Conservation (phyloP, 1,140 invertebrate genomes). For the Penaeus chinensis region DNA sequence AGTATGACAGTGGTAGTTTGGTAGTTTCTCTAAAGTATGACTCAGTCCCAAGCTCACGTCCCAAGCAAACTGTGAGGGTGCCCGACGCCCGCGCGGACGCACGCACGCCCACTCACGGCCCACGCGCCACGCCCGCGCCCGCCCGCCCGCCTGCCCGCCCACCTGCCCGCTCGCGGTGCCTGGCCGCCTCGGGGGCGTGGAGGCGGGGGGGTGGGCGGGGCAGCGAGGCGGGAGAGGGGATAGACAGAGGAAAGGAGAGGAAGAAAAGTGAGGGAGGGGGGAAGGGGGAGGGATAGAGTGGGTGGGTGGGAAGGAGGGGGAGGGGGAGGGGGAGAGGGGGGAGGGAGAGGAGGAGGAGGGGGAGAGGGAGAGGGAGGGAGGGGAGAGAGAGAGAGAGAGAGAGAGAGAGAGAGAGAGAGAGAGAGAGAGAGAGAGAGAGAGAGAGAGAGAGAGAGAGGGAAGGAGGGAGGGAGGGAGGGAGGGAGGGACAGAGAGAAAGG, state of each 20-base stretch:
- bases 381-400: too few species aligned
- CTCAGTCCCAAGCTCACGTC: constrained; percentile 49
- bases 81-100: not conserved
- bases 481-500: too few species aligned
- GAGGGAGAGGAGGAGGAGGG: too few species aligned
- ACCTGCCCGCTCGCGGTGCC: not conserved
- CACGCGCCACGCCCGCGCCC: not conserved
- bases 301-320: not conserved
- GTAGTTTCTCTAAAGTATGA: constrained; percentile 47
- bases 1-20: not conserved
- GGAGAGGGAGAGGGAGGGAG: too few species aligned
- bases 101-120: not conserved
- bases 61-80: constrained; percentile 38
- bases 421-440: not conserved
- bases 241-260: not conserved
- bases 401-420: not conserved
- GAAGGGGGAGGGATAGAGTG: too few species aligned
- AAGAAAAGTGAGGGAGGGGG: too few species aligned
- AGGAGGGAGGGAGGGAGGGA: not conserved
- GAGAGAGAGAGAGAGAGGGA: not conserved
- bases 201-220: not conserved
- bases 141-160: not conserved
- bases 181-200: constrained; percentile 9
- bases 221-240: not conserved
- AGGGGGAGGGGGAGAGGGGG: not conserved